Percentiles rank a stretch among this genome's conserved stretches.
Conservation (phyloP, 1,140 invertebrate species). For the Pteromalus puparum region DNA sequence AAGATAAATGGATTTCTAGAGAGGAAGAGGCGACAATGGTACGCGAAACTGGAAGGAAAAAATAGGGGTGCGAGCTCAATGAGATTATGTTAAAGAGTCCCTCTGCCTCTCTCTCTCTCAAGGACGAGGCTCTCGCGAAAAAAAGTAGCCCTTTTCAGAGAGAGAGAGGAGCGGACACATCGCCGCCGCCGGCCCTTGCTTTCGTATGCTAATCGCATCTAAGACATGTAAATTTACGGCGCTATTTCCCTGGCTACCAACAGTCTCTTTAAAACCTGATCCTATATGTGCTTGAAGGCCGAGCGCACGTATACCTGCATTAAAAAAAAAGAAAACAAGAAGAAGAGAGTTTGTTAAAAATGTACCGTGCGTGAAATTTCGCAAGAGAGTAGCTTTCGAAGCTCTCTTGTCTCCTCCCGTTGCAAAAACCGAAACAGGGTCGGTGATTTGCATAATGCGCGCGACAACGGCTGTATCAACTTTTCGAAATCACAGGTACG, state of each 20-base stretch:
- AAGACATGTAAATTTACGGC: constrained; percentile 45
- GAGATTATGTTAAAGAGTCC: constrained; percentile 47
- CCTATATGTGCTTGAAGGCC: background rate
- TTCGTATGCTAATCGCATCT: constrained; percentile 53
- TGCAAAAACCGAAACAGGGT: background rate
- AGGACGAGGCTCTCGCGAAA: constrained; percentile 20
- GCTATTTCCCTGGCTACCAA: constrained; percentile 24
- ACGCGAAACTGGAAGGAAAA: constrained; percentile 46
- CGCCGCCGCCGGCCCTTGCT: constrained; percentile 23
- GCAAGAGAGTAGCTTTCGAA: background rate
- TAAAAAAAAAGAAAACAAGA: background rate
- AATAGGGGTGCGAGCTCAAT: constrained; percentile 16
- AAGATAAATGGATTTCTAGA: constrained; percentile 43
- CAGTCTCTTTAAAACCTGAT: constrained; percentile 38
- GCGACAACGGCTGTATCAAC: too few species aligned
- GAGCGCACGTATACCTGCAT: background rate
- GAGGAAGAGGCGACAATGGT: constrained; percentile 7
- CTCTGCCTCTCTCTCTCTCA: background rate
- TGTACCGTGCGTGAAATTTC: constrained; percentile 10
- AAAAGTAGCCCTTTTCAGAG: constrained; percentile 34
- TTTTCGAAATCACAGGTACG: too few species aligned
- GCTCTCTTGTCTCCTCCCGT: background rate
- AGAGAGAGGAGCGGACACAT: background rate
- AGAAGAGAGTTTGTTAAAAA: constrained; percentile 18
- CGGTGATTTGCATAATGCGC: background rate